phyloP scores from a whole-genome alignment of 2,888 invertebrate species.

The Coleophora deauratella region DNA sequence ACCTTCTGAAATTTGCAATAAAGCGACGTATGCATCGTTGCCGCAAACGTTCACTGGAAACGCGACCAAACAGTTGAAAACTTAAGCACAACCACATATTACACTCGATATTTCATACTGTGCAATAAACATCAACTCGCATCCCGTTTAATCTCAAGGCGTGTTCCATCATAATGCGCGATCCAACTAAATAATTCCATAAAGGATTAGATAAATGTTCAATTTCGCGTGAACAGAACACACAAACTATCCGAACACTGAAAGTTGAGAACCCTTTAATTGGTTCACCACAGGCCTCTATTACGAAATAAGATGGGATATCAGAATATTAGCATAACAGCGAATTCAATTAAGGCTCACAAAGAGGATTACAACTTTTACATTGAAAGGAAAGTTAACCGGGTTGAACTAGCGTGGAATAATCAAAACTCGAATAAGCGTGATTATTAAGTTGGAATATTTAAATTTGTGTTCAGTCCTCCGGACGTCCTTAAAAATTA shows the following conservation, averaged over 20 bases:
- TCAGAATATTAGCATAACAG: constrained; percentile 74
- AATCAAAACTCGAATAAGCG: constrained; percentile 66
- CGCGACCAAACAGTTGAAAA: constrained; percentile 19
- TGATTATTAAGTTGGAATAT: constrained; percentile 49
- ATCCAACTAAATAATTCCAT: constrained; percentile 31
- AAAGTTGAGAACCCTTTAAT: constrained; percentile 71
- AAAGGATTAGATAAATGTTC: constrained; percentile 39
- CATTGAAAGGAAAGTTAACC: constrained; percentile 68
- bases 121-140: constrained; percentile 12
- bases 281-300: constrained; percentile 72
- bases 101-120: constrained; percentile 27
- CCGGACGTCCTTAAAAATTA: constrained; percentile 19
- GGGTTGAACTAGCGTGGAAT: constrained; percentile 63
- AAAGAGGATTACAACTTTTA: constrained; percentile 75
- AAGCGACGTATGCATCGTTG: constrained; percentile 42
- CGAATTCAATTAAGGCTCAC: constrained; percentile 72
- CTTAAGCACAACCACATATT: constrained; percentile 20
- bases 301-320: constrained; percentile 74
- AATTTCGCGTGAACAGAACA: constrained; percentile 45
- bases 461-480: constrained; percentile 39
- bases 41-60: constrained; percentile 23
- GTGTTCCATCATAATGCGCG: constrained; percentile 23
- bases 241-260: constrained; percentile 54
- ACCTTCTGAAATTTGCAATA: constrained; percentile 48
- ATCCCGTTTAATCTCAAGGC: constrained; percentile 21